Evolutionary conservation across 1,140 invertebrate species (phyloP), one percentile per base, ranked within the genome.

Genomic region (Pantala flavescens): DNA sequence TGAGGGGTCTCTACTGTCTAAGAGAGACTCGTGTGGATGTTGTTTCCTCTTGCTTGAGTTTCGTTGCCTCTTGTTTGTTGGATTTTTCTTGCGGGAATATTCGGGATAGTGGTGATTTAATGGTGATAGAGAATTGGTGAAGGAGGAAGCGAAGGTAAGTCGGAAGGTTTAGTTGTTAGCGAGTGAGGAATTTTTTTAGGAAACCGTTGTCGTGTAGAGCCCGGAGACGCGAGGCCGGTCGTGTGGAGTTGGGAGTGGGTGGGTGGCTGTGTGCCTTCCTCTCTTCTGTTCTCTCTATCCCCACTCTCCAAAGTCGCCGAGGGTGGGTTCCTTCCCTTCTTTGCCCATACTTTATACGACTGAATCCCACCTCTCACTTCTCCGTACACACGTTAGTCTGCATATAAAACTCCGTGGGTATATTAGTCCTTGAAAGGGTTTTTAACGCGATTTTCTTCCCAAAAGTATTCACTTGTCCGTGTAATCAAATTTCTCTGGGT

Each of bases 1-100:
- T 63, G 49, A 63, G 49, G 49, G 49, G 49, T 63, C 49, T 63
- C 49, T 63, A 21, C 49, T 63, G 49, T 63, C 14, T 21, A 21
- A 63, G 49, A 63, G 49, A 63, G 49, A 63, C 49, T 63, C 49
- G 49, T 63, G 49, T 63, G n/a, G 49, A 63, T 63, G 49, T 63
- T 63, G 49, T 63, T 63, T 63, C 49, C 49, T 63, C 14, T 63
- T 63, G 49, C 49, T 63, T 19, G 49, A 63, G 49, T 19, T 63
- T 63, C 49, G 49, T 63, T 63, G 49, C 49, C 16, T 63, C 16
- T 63, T 63, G 49, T 63, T 16, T 63, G 49, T 63, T 16, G 49
- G 49, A 19, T 63, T 19, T 63, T 63, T 63, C 49, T 16, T 63
- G 49, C 16, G 16, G 49, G 49, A 63, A 63, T 63, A 19, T 16